Base-by-base conservation (phyloP, 1,140 invertebrate species). In the Zaprionus ornatus region DNA sequence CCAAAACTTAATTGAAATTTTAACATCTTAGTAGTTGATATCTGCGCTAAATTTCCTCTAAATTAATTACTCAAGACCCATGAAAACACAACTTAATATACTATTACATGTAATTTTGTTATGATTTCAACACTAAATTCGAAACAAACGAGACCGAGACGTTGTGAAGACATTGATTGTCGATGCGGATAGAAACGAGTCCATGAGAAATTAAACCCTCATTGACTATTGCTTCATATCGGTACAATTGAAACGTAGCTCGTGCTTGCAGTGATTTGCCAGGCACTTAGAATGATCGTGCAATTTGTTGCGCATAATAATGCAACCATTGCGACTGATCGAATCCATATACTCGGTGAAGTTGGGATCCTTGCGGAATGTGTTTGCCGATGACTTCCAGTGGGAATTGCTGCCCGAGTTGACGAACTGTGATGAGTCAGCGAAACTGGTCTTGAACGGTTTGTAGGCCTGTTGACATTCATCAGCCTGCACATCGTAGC, bases 301-400 rank as follows among this genome's bases (percentile, higher is more conserved):
- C 25, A 92, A 63, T 15, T 90, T 90, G 68, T 92, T 92, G 23
- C 87, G 84, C 74, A 88, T 91, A 12, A 92, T 91, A 3, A 92
- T 77, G 71, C 91, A 92, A 15, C 91, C 91, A 15, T 91, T 92
- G 17, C 84, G 85, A 25, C 87, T 91, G 5, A 92, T 92, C 15
- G 91, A 91, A 57, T 92, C 91, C 90, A 92, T 92, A 25, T 92
- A 92, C 55, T 92, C 91, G 17, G 81, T 80, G 25, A 92, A 91
- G 57, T 78, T 90, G 1, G 87, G 79, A 50, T 61, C 29, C 19
- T 92, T 92, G 1, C 83, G 66, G 63, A 90, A 91, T 3, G 86
- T 80, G 27, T 74, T 87, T 1, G 74, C 40, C 3, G 82, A 60
- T 1, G 84, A 54, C 50, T 68, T 86, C 91, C 91, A 92, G 42